These are phyloP conservation scores for Abrostola triplasia DNA, from an alignment of 2,888 invertebrate genomes.

Conservation along the genomic window DNA sequence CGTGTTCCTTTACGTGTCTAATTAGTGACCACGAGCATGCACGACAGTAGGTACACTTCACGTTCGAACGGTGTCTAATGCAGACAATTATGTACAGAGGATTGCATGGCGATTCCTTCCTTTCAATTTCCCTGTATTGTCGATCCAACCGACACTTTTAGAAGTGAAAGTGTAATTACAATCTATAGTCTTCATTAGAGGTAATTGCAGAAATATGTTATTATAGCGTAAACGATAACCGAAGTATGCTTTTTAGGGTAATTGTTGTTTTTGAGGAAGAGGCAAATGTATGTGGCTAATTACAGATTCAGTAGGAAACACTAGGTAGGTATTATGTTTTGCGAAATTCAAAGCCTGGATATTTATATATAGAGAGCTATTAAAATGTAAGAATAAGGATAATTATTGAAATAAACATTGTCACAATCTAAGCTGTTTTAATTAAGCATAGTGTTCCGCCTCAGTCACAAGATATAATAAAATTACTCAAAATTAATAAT, in stretches of 20 bases:
- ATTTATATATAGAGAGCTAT: too few species aligned
- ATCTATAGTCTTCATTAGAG: background rate
- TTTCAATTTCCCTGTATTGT: slow-evolving; percentile 29
- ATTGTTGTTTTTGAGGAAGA: background rate
- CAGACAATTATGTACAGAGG: slow-evolving; percentile 15
- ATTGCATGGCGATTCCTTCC: slow-evolving; percentile 35
- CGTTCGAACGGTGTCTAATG: slow-evolving; percentile 38
- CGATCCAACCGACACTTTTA: slow-evolving; percentile 19
- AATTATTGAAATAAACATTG: background rate
- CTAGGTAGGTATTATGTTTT: background rate
- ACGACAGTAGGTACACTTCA: slow-evolving; percentile 25
- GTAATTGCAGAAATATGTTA: slow-evolving; percentile 19
- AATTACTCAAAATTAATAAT: too few species aligned
- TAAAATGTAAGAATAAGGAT: background rate
- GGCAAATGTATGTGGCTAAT: too few species aligned
- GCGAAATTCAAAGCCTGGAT: too few species aligned
- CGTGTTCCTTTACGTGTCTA: slow-evolving; percentile 32
- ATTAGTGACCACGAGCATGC: slow-evolving; percentile 36
- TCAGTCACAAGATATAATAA: too few species aligned
- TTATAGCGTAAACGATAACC: background rate
- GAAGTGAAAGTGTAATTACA: slow-evolving; percentile 17
- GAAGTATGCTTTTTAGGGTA: slow-evolving; percentile 18
- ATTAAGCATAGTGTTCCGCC: too few species aligned
- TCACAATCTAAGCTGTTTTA: too few species aligned
- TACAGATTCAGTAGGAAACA: too few species aligned